Evolutionary conservation across 2,113 vertebrate genomes (phyloP).

Genomic region (Cathartes aura): DNA sequence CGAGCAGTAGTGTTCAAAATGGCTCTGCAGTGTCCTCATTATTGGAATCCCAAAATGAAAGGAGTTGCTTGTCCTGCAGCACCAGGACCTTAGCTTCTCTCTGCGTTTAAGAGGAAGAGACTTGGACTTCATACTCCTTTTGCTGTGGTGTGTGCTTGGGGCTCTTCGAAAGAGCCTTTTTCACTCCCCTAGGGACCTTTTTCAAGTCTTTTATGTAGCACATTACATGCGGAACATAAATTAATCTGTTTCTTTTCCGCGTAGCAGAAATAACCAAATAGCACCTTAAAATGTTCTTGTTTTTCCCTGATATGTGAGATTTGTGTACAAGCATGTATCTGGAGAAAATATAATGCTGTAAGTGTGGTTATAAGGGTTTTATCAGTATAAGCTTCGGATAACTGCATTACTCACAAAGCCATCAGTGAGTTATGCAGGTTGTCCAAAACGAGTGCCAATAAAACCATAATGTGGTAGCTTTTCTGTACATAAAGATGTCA

Average conservation of each 20-base stretch:
- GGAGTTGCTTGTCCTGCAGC: rapidly evolving
- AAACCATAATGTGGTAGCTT: slow-evolving; percentile 70
- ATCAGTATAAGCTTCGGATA: background rate
- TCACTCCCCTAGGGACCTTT: background rate
- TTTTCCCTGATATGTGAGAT: background rate
- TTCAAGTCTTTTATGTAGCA: background rate
- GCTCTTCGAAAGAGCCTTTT: background rate
- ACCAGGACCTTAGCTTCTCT: background rate
- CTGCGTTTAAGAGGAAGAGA: background rate
- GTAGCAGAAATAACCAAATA: background rate
- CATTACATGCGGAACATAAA: background rate
- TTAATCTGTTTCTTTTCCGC: background rate
- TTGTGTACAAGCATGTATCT: background rate
- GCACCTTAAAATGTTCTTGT: background rate
- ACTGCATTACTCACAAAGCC: slow-evolving; percentile 47
- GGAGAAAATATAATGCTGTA: background rate
- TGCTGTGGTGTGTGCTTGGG: background rate
- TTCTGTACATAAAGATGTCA: slow-evolving; percentile 73
- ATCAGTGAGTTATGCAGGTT: slow-evolving; percentile 61
- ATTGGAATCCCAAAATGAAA: background rate
- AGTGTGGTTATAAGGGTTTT: slow-evolving; percentile 14
- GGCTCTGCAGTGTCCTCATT: background rate
- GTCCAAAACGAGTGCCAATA: slow-evolving; percentile 69
- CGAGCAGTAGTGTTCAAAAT: background rate
- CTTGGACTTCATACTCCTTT: background rate